Conservation (phyloP, 2,888 invertebrate genomes). For the Conchocele bisecta region DNA sequence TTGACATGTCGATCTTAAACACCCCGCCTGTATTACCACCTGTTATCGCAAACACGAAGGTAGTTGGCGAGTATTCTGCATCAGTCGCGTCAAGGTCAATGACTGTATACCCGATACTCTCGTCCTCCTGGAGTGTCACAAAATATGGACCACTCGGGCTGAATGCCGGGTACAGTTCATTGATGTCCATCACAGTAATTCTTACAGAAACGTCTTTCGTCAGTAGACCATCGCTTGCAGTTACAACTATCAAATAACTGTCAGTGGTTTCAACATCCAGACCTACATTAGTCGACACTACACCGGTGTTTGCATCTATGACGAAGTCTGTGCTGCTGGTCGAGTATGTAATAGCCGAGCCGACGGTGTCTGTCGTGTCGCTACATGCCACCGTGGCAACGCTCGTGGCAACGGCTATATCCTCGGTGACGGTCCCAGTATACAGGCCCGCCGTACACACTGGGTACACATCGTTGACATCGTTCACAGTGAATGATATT, state of each 20-base stretch:
- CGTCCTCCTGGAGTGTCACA: conserved; percentile 47
- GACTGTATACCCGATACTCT: conserved; percentile 52
- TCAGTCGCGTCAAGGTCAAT: conserved; percentile 65
- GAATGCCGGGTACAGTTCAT: conserved; percentile 70
- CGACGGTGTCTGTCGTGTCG: conserved; percentile 66
- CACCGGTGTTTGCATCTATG: conserved; percentile 56
- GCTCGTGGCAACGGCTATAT: conserved; percentile 50
- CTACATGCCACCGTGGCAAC: conserved; percentile 59
- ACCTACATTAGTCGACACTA: conserved; percentile 46
- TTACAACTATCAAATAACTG: conserved; percentile 59
- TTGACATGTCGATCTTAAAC: conserved; percentile 62
- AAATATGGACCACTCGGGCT: conserved; percentile 51
- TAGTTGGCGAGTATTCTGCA: conserved; percentile 58
- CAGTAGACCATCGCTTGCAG: conserved; percentile 85
- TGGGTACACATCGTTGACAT: conserved; percentile 70
- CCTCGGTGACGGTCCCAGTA: conserved; percentile 57
- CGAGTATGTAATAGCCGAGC: conserved; percentile 44
- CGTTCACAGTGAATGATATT: conserved; percentile 60
- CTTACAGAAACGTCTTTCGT: conserved; percentile 92
- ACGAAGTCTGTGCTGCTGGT: conserved; percentile 54
- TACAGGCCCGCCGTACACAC: conserved; percentile 46
- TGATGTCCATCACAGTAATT: conserved; percentile 63
- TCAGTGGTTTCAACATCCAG: conserved; percentile 66
- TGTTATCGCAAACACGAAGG: conserved; percentile 61
- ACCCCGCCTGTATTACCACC: conserved; percentile 59